Evolutionary conservation across 2,797 vertebrate species (phyloP).

Genomic region (Xyrichtys novacula): DNA sequence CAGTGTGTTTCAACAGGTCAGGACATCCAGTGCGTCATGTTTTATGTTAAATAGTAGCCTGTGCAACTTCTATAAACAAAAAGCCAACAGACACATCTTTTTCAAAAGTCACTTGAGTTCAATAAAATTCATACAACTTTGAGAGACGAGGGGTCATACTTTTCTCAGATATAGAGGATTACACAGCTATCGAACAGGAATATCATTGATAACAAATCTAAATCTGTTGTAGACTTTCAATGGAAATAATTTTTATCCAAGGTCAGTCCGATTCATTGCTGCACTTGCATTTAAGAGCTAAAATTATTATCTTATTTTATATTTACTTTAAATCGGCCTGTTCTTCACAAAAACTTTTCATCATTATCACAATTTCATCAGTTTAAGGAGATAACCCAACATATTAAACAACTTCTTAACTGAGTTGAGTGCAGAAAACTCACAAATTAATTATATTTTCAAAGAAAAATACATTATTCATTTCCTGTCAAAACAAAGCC

Average conservation of each 20-base stretch:
- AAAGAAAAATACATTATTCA: slow-evolving; percentile 12
- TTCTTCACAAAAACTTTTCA: background rate
- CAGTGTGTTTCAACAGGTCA: slow-evolving; percentile 7
- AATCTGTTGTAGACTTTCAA: slow-evolving; percentile 58
- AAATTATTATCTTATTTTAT: slow-evolving; percentile 38
- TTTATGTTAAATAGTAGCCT: background rate
- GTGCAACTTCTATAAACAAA: slow-evolving; percentile 11
- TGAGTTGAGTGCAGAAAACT: slow-evolving; percentile 6
- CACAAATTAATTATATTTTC: slow-evolving; percentile 6
- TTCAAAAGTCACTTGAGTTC: slow-evolving; percentile 8
- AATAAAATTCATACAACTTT: slow-evolving; percentile 26
- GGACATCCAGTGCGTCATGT: background rate
- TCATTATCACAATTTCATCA: too few relatives aligned
- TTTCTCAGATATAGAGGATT: slow-evolving; percentile 12
- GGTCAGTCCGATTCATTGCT: slow-evolving; percentile 46
- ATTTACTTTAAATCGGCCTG: slow-evolving; percentile 25
- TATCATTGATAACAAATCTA: slow-evolving; percentile 46
- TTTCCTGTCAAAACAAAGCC: background rate
- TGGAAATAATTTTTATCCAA: slow-evolving; percentile 47
- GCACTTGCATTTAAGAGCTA: slow-evolving; percentile 24
- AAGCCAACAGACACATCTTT: slow-evolving; percentile 21
- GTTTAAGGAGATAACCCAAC: background rate
- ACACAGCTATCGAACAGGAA: slow-evolving; percentile 23
- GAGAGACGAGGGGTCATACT: slow-evolving; percentile 18
- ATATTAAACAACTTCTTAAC: background rate